phyloP scores from a whole-genome alignment of 2,113 vertebrate genomes.

The Apaloderma vittatum region DNA sequence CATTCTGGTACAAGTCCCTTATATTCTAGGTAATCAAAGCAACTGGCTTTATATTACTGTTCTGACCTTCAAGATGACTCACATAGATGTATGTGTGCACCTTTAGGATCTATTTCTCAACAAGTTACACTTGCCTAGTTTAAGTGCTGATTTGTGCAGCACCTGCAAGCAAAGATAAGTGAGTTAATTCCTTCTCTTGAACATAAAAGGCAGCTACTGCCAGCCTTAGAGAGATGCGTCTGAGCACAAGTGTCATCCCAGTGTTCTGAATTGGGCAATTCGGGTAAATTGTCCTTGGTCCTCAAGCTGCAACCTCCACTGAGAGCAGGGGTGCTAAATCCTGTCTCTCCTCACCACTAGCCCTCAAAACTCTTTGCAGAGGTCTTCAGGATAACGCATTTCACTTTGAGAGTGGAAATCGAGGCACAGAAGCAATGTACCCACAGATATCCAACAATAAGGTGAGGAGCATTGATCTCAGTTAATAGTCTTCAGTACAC shows the following conservation, averaged over 20 bases:
- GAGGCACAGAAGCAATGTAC: accelerated
- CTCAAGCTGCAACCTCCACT: not conserved
- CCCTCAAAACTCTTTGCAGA: not conserved
- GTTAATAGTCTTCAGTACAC: not conserved
- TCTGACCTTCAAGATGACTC: not conserved
- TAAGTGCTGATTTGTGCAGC: not conserved
- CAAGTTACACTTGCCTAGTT: not conserved
- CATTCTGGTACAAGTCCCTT: not conserved
- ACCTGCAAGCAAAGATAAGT: not conserved
- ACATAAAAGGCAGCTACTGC: not conserved
- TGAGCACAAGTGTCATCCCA: not conserved
- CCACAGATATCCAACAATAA: not conserved
- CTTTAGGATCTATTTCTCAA: not conserved
- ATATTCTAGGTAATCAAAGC: not conserved
- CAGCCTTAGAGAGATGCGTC: not conserved
- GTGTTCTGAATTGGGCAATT: not conserved
- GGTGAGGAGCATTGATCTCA: not conserved
- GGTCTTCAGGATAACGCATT: not conserved
- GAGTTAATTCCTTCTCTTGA: not conserved
- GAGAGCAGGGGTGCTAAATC: not conserved
- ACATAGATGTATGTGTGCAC: accelerated
- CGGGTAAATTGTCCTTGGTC: not conserved
- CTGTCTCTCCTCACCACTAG: not conserved
- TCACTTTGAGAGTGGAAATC: not conserved
- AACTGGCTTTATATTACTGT: not conserved